phyloP scores from a whole-genome alignment of 2,113 vertebrate species.

The Syngnathus floridae region DNA sequence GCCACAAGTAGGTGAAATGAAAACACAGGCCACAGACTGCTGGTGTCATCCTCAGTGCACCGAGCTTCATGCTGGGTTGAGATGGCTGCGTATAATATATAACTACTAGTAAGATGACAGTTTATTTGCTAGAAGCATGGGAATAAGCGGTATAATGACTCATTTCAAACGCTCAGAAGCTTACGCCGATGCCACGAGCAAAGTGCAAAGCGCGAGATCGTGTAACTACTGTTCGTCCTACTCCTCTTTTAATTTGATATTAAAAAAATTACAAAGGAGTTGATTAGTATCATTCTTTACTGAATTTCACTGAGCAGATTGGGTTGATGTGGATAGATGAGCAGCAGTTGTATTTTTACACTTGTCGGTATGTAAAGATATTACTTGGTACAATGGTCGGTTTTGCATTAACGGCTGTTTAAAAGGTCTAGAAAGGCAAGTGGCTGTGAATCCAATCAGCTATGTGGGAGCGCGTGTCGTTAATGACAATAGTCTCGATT shows the following conservation, averaged over 20 bases:
- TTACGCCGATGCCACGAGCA: background rate
- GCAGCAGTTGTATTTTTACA: too few species aligned
- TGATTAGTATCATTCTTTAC: background rate
- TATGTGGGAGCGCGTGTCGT: constrained; percentile 1
- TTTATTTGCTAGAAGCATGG: constrained; percentile 18
- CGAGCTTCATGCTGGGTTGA: constrained; percentile 27
- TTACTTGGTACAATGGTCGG: background rate
- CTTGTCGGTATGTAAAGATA: too few species aligned
- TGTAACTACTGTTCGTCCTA: background rate
- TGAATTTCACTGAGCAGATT: background rate
- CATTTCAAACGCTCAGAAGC: background rate
- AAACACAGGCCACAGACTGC: constrained; percentile 42
- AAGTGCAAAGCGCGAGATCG: background rate
- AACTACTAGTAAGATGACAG: constrained; percentile 25
- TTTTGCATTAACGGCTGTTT: background rate
- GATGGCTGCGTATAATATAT: constrained; percentile 20
- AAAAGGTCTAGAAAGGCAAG: constrained; percentile 9
- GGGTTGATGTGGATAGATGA: too few species aligned
- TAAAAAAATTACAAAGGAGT: too few species aligned
- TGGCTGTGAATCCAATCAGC: constrained; percentile 3
- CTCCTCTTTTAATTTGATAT: background rate
- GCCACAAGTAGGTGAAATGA: constrained; percentile 63
- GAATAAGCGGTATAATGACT: constrained; percentile 20
- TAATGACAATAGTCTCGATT: constrained; percentile 14
- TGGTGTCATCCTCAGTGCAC: constrained; percentile 49